These are phyloP conservation scores for Hemicrepidius hirtus DNA, from an alignment of 2,888 invertebrate species.

Conservation along the genomic window DNA sequence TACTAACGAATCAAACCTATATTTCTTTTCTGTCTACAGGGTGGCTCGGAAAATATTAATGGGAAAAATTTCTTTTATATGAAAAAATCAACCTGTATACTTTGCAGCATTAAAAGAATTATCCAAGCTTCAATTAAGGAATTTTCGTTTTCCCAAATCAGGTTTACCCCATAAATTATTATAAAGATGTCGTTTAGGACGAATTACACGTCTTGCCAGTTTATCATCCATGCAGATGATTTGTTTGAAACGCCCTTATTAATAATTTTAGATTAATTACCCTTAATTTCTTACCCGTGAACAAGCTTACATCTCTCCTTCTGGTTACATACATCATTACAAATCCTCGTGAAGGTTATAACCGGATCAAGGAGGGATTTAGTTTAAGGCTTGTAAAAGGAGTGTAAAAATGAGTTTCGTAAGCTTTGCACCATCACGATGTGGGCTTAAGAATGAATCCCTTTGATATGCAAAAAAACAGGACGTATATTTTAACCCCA, in stretches of 20 bases:
- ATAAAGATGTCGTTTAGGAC: not conserved
- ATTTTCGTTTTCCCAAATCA: not conserved
- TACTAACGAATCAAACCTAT: too few relatives aligned
- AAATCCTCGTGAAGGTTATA: too few relatives aligned
- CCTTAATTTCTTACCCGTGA: not conserved
- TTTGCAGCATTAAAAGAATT: not conserved
- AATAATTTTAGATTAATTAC: conserved; percentile 7
- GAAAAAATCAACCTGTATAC: too few relatives aligned
- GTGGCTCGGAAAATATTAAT: too few relatives aligned
- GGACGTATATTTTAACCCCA: not conserved
- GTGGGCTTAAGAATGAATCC: not conserved
- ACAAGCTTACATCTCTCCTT: too few relatives aligned
- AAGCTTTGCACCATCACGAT: not conserved
- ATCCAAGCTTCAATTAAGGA: not conserved
- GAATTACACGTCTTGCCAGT: conserved; percentile 6
- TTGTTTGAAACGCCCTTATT: conserved; percentile 5
- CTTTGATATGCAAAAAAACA: conserved; percentile 9
- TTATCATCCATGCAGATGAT: not conserved
- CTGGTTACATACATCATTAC: too few relatives aligned
- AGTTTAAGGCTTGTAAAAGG: too few relatives aligned
- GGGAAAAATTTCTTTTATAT: too few relatives aligned
- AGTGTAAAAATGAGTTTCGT: not conserved
- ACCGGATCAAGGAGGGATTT: too few relatives aligned
- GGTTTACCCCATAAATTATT: conserved; percentile 2
- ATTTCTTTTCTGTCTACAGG: too few relatives aligned